These are phyloP conservation scores for Psittacula cyanocephala DNA, from an alignment of 2,113 vertebrate genomes.

Conservation along the genomic window DNA sequence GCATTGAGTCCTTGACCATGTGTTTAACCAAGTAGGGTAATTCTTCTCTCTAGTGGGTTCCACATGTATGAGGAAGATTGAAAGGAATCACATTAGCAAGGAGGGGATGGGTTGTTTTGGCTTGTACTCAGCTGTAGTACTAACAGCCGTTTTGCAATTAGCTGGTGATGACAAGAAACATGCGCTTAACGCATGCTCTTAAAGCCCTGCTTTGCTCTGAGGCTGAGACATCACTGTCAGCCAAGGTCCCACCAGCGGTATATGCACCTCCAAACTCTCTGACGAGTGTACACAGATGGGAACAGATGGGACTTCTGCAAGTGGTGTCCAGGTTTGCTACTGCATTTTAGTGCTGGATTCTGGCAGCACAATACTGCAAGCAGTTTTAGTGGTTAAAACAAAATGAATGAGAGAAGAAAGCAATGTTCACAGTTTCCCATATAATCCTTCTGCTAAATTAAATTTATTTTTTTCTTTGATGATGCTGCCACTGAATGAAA, in stretches of 20 bases:
- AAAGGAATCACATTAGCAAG: not conserved
- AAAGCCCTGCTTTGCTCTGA: not conserved
- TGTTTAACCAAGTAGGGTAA: not conserved
- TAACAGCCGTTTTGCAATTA: not conserved
- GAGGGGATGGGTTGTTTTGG: not conserved
- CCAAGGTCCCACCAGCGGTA: not conserved
- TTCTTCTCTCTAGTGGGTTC: not conserved
- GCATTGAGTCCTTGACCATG: not conserved
- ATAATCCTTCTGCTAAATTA: not conserved
- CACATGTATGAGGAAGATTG: not conserved
- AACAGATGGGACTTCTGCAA: not conserved
- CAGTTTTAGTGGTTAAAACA: not conserved
- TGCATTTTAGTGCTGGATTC: not conserved
- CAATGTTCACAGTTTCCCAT: not conserved
- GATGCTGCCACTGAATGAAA: not conserved
- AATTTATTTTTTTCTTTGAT: not conserved
- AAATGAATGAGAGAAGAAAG: not conserved
- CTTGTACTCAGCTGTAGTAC: not conserved
- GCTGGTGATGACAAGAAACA: not conserved
- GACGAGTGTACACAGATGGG: not conserved
- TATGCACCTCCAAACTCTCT: not conserved
- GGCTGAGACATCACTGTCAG: not conserved
- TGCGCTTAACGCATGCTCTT: accelerated
- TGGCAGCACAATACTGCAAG: not conserved
- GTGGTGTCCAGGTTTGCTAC: not conserved